A percentile compares a stretch with the other conserved stretches of the same genome.
These are phyloP conservation scores for Xiphias gladius DNA, from an alignment of 2,113 vertebrate species.

Conservation along the genomic window DNA sequence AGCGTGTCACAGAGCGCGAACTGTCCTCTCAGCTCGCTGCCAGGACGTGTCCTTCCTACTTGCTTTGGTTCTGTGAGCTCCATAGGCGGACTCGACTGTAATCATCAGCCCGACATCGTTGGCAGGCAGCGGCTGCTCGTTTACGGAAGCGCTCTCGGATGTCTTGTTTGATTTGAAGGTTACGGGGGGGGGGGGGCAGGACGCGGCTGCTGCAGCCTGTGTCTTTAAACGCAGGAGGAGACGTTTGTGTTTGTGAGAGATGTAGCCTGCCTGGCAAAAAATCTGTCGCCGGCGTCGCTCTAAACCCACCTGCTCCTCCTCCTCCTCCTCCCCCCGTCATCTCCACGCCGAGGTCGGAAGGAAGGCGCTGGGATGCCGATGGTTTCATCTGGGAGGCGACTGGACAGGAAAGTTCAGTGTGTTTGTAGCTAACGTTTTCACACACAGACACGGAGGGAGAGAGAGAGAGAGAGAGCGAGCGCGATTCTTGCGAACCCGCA, in stretches of 20 bases:
- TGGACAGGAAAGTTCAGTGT: conserved; percentile 54
- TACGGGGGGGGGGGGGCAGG: conserved; percentile 26
- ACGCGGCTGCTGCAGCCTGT: conserved; percentile 24
- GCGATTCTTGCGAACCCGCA: neutral
- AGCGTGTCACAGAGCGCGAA: no score
- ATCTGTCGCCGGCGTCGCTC: conserved; percentile 20
- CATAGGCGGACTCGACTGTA: neutral
- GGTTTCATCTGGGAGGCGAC: conserved; percentile 44
- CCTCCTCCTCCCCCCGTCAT: conserved; percentile 8
- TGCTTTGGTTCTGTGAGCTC: conserved; percentile 32
- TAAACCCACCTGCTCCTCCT: conserved; percentile 49
- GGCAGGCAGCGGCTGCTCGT: conserved; percentile 31
- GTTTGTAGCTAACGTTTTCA: conserved; percentile 25
- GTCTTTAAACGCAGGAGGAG: conserved; percentile 44
- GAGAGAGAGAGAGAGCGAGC: no score
- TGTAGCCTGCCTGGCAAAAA: conserved; percentile 36
- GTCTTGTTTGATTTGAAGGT: conserved; percentile 70
- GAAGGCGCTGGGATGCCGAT: conserved; percentile 64
- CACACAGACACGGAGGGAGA: no score
- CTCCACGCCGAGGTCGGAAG: conserved; percentile 19
- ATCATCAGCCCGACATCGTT: conserved; percentile 7
- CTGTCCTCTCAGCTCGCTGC: neutral
- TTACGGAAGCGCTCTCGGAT: conserved; percentile 54
- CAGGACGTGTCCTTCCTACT: conserved; percentile 24
- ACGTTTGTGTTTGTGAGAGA: conserved; percentile 36